phyloP scores from a whole-genome alignment of 64 coral and sea anemone genomes.

The Actinia tenebrosa region DNA sequence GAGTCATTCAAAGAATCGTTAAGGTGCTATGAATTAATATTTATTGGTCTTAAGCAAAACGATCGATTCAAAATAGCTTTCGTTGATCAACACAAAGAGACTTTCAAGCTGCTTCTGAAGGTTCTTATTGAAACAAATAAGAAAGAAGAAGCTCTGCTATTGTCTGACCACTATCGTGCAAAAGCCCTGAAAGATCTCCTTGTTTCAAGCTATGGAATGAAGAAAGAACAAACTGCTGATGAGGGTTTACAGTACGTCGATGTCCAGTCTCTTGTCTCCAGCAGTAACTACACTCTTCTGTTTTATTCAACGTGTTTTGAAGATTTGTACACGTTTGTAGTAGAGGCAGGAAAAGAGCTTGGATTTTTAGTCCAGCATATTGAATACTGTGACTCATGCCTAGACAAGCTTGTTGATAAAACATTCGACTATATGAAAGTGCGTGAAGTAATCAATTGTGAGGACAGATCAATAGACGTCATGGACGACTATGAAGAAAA shows the following conservation, averaged over 20 bases:
- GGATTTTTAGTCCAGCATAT: not conserved
- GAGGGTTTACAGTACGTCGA: not conserved
- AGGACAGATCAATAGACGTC: not conserved
- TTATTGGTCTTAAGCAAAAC: not conserved
- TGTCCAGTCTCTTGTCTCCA: not conserved
- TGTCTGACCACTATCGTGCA: not conserved
- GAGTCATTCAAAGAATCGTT: not conserved
- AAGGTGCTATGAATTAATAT: not conserved
- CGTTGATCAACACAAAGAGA: not conserved
- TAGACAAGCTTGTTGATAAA: not conserved
- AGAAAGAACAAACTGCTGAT: not conserved
- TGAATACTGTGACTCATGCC: not conserved
- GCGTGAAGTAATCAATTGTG: not conserved
- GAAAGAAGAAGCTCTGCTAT: not conserved
- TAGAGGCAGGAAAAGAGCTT: not conserved
- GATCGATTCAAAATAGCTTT: not conserved
- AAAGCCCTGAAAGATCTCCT: not conserved
- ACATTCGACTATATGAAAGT: not conserved
- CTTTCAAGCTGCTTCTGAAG: not conserved
- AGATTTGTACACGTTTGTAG: not conserved
- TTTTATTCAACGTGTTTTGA: not conserved
- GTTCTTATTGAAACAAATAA: not conserved
- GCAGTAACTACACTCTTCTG: not conserved
- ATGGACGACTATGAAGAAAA: not conserved
- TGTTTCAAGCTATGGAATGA: conserved; percentile 3